Base-by-base conservation (phyloP, 2,888 invertebrate species). In the Melolontha melolontha region DNA sequence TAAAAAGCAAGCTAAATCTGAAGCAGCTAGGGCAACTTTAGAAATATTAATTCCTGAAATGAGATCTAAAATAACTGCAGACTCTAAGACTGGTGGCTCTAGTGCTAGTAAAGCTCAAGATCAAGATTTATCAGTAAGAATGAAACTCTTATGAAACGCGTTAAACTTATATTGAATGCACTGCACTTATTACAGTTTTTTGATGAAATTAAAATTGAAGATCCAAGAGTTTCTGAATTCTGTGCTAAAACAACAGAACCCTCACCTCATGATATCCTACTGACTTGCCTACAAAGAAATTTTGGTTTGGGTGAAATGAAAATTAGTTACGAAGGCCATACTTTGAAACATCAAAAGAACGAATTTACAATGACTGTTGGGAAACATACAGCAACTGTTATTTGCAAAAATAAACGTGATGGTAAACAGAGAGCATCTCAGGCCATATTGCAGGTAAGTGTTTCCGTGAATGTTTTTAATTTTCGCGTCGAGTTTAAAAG, bases 361-460 rank as follows among this genome's bases (percentile, higher is more conserved):
- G 95, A 97, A 85, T 93, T 96, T 79, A 94, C 93, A 39, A 96
- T 98, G 95, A 91, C 90, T 10, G 97, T 97, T 44, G 97, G 97
- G 57, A 95, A 95, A 80, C 95, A 97, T 80, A 89, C 89, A 10
- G 96, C 95, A 1, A 92, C 92, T 17, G 96, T 98, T 17, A 86
- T 92, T n/a, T 97, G 97, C 82, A 93, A 94, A 81, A 98, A 98
- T 84, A 98, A 98, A 84, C 90, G 95, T 77, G 96, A 96, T 72
- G 98, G 98, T 5, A 98, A 98, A 81, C 98, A 99, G 81, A 86
- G 93, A 74, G 98, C 98, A 14, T 94, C 98, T 4, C 98, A 99
- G 84, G 91, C 93, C 7, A 96, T 98, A 75, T 84, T 98, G 51
- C 93, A 94, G 87, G 92, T 92, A 76, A 71, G 69, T 65, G n/a